A percentile compares a stretch with the other conserved stretches of the same genome.
Evolutionary conservation across 64 coral and sea anemone genomes (phyloP).

Genomic region (Montipora efflorescens): DNA sequence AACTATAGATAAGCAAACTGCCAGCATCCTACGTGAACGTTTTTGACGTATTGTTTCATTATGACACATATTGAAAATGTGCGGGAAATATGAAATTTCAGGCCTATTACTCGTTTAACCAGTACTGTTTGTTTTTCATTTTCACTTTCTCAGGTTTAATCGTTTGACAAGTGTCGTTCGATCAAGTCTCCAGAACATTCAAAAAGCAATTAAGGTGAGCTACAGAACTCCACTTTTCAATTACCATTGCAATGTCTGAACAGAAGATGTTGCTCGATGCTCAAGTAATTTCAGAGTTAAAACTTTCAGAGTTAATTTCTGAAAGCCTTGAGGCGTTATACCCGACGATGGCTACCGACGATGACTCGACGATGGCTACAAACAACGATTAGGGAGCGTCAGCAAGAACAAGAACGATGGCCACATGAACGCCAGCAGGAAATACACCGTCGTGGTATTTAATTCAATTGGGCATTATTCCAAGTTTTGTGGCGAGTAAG

Average conservation of each 20-base stretch:
- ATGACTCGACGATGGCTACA: too few species aligned
- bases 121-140: neutral
- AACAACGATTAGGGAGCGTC: too few species aligned
- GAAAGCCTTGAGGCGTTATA: too few species aligned
- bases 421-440: too few species aligned
- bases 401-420: too few species aligned
- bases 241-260: neutral
- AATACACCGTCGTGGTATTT: too few species aligned
- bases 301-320: too few species aligned
- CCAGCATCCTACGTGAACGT: too few species aligned
- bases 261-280: neutral
- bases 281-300: neutral
- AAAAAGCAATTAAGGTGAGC: conserved; percentile 92
- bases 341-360: too few species aligned
- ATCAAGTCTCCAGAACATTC: conserved; percentile 84
- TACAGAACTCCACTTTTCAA: neutral
- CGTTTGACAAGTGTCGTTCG: conserved; percentile 88
- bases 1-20: too few species aligned
- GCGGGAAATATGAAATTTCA: neutral
- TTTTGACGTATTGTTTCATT: neutral
- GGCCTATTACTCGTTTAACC: neutral
- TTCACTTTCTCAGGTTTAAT: conserved; percentile 76
- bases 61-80: neutral
- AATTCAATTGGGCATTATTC: too few species aligned
- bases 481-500: too few species aligned